Percentiles rank a stretch among this genome's conserved stretches.
phyloP scores from a whole-genome alignment of 2,113 vertebrate species.

The Ascaphus truei region DNA sequence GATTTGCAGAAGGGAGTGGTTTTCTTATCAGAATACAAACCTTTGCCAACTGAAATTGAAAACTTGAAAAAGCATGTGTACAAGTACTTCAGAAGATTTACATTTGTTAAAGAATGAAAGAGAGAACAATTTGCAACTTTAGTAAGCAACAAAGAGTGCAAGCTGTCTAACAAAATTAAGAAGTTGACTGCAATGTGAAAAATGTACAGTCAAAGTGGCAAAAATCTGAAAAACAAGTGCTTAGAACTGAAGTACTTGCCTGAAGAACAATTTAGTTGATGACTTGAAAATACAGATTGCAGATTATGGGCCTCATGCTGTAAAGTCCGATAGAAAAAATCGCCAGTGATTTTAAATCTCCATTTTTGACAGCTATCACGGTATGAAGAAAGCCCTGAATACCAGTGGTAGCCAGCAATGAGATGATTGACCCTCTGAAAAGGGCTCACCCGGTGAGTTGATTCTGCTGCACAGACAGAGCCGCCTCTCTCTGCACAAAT shows the following conservation, averaged over 20 bases:
- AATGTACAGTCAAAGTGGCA: constrained; percentile 41
- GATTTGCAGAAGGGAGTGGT: constrained; percentile 53
- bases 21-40: constrained; percentile 52
- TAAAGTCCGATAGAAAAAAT: too few relatives aligned
- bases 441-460: too few relatives aligned
- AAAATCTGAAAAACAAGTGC: constrained; percentile 41
- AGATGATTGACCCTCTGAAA: too few relatives aligned
- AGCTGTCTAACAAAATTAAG: constrained; percentile 47
- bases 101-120: constrained; percentile 49
- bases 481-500: too few relatives aligned
- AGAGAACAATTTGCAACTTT: constrained; percentile 56
- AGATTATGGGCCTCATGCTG: too few relatives aligned
- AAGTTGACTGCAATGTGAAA: constrained; percentile 45
- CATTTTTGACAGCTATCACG: too few relatives aligned
- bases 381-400: too few relatives aligned
- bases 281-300: too few relatives aligned
- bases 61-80: constrained; percentile 65
- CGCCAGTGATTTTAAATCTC: too few relatives aligned
- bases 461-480: too few relatives aligned
- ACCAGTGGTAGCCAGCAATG: too few relatives aligned
- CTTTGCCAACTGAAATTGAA: constrained; percentile 52
- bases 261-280: too few relatives aligned
- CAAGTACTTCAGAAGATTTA: constrained; percentile 60
- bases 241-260: constrained; percentile 47
- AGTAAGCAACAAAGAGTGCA: constrained; percentile 45